Evolutionary conservation across 30 jellyfish, hydroid and myxozoan genomes (phyloP), one percentile per base, ranked within the genome.

Genomic region (Morbakka virulenta): DNA sequence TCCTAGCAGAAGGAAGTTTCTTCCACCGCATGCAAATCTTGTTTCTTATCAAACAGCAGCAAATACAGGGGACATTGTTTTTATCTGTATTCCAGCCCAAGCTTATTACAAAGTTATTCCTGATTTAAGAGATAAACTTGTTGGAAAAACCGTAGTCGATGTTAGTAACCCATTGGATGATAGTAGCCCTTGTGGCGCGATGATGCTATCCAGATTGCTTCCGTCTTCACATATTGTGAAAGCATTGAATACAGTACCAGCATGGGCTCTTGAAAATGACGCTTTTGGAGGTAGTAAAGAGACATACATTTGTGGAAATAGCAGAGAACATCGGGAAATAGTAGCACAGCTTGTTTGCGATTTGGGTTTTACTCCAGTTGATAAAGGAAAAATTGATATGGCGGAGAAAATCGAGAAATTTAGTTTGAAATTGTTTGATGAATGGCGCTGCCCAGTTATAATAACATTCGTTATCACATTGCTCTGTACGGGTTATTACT

Each of bases 221-320:
- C 92, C 92, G 1, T 22, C 22, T 21, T 73, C 84, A 23, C 64
- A 30, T 64, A 73, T 87, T 24, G 82, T 80, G 28, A 87, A 87
- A 71, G 96, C 95, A 65, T 72, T 87, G 34, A 87, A 87, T 26
- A 87, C 96, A 31, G 27, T 87, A 32, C 70, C 94, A 12, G 95
- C 89, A 2, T 87, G 89, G 84, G 24, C 95, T 3, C 14, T 87
- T 65, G 76, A 72, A 32, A 29, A 79, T 35, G 90, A 74, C 0
- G 31, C 72, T 2, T 87, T 32, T 33, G 96, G 95, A 28, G 82
- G 86, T 9, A 79, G 86, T 32, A 80, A 86, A 24, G 67, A 72
- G 25, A 67, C 83, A 0, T 80, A 52, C 41, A 79, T 87, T 23
- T 79, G 91, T 35, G 84, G 90, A n/a, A 76, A 79, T 36, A 53